phyloP scores from a whole-genome alignment of 2,797 vertebrate genomes.

The Balearica regulorum region DNA sequence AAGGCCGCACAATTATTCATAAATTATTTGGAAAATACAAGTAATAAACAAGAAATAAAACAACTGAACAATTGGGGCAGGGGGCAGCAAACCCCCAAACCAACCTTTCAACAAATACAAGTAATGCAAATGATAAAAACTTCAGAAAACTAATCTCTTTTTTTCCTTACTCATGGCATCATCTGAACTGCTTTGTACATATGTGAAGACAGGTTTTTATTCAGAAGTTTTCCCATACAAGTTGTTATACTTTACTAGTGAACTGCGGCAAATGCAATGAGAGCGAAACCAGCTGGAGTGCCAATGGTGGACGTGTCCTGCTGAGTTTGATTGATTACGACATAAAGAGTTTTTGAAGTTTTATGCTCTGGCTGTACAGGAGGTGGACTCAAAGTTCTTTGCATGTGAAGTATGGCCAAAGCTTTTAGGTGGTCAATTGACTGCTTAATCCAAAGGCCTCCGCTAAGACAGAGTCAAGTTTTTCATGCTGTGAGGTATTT shows the following conservation, averaged over 20 bases:
- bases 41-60: not conserved
- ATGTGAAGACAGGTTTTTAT: not conserved
- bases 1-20: not conserved
- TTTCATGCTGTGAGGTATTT: slow-evolving; percentile 18
- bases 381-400: slow-evolving; percentile 24
- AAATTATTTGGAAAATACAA: not conserved
- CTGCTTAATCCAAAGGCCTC: slow-evolving; percentile 11
- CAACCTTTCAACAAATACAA: not conserved
- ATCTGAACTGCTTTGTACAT: not conserved
- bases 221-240: not conserved
- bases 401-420: not conserved
- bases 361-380: not conserved
- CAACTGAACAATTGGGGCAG: not conserved
- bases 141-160: not conserved
- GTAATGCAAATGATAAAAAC: not conserved
- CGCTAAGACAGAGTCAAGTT: not conserved
- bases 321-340: slow-evolving; percentile 36
- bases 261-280: not conserved
- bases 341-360: slow-evolving; percentile 6
- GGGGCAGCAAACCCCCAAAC: not conserved
- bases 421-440: slow-evolving; percentile 43
- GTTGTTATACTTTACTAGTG: not conserved
- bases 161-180: not conserved
- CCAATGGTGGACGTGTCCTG: not conserved
- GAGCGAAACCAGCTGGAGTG: not conserved